Evolutionary conservation across 2,888 invertebrate genomes (phyloP), one percentile per base, ranked within the genome.

Genomic region (Ariolimax columbianus): DNA sequence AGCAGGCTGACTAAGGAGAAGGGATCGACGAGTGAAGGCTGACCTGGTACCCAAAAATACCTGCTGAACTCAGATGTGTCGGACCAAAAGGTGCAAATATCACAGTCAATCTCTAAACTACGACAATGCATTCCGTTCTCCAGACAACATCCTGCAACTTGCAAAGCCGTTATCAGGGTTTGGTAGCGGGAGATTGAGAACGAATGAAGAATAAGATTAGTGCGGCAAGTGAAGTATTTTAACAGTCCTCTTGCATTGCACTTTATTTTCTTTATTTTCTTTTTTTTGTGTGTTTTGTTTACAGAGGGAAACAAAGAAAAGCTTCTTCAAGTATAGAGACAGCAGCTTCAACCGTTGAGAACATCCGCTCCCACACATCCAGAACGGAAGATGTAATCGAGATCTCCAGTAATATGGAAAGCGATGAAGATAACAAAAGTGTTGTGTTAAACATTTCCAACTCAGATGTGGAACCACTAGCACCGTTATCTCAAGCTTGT

Each of bases 361-460:
- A 47, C 19, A n/a, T 19, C 33, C 73, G 26, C 26, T 11, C 68
- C 0, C 80, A 81, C 33, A 47, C 70, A 11, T 81, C 85, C 14
- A 85, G 68, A 55, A 85, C 77, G 33, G 85, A 85, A 33, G 85
- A 85, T 72, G 82, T 85, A 14, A 85, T 85, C 26, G 85, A 85
- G 72, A 79, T 85, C 11, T 81, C 85, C 40, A 84, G 79, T 40
- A 30, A 33, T n/a, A 0, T 77, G n/a, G 83, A 77, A 17, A 63
- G 66, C n/a, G 77, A 83, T 33, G 75, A 59, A 14, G 84, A 84
- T 0, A 55, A 75, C 19, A 84, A 63, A 6, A 26, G 77, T 17
- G 77, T 82, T 68, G 82, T 77, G 4, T 33, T 85, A 4, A 70
- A 51, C 38, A 38, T 68, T 26, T 36, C 81, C 0, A 68, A 51